Conservation (phyloP, 2,888 invertebrate species). For the Amorpha juglandis region DNA sequence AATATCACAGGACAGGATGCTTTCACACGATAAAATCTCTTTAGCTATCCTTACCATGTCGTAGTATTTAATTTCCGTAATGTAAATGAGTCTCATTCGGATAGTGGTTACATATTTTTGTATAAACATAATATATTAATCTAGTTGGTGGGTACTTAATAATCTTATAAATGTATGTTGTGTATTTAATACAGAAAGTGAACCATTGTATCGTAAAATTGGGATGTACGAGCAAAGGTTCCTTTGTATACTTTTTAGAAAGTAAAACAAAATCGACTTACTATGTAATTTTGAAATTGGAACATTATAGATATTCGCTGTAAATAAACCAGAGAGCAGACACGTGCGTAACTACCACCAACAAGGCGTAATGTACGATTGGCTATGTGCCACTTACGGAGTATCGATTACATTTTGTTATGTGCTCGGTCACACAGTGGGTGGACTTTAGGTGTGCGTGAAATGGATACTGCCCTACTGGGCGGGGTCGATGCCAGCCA, state of each 20-base stretch:
- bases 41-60: background rate
- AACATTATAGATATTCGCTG: background rate
- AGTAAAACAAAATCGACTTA: background rate
- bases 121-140: background rate
- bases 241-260: background rate
- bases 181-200: background rate
- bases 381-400: slow-evolving; percentile 49
- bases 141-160: too few species aligned
- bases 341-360: slow-evolving; percentile 28
- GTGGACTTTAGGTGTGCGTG: slow-evolving; percentile 75
- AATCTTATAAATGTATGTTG: too few species aligned
- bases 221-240: background rate
- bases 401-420: slow-evolving; percentile 57
- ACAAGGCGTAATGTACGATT: slow-evolving; percentile 39
- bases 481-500: slow-evolving; percentile 77
- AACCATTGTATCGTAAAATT: background rate
- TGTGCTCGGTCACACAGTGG: slow-evolving; percentile 55
- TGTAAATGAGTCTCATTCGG: background rate
- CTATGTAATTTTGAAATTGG: background rate
- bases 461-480: slow-evolving; percentile 75
- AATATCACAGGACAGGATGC: background rate
- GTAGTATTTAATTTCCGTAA: background rate
- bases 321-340: slow-evolving; percentile 1
- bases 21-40: background rate
- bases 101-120: background rate